A percentile compares a stretch with the other conserved stretches of the same genome.
Evolutionary conservation across 2,797 vertebrate species (phyloP).

Genomic region (Natrix natrix): DNA sequence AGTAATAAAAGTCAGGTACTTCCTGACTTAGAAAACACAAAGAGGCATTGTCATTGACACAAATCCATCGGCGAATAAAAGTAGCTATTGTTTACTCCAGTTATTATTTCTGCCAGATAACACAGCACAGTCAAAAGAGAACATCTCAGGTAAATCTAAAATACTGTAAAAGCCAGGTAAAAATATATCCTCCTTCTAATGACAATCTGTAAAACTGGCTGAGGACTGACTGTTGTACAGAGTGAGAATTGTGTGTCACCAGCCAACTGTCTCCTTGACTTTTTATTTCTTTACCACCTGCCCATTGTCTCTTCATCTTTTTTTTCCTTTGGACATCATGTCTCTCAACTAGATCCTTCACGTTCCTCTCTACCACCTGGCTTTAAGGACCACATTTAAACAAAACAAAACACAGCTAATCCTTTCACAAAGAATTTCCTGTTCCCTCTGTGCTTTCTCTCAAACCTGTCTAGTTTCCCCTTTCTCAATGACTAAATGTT

Average conservation of each 20-base stretch:
- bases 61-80: neutral
- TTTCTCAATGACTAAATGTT: too few species aligned
- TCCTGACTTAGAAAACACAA: neutral
- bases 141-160: neutral
- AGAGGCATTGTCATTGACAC: neutral
- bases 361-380: neutral
- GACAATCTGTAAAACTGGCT: neutral
- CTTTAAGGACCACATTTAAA: neutral
- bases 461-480: neutral
- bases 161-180: neutral
- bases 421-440: neutral
- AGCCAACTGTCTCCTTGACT: neutral
- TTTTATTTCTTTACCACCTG: neutral
- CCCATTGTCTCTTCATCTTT: neutral
- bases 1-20: accelerated
- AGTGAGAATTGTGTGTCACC: neutral
- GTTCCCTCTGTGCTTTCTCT: neutral
- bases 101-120: conserved; percentile 9
- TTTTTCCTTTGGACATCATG: neutral
- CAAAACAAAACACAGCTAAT: neutral
- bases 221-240: neutral
- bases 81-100: neutral
- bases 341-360: neutral
- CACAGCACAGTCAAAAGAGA: neutral
- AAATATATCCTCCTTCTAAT: neutral